A percentile compares a stretch with the other conserved stretches of the same genome.
These are phyloP conservation scores for Hedya salicella DNA, from an alignment of 2,888 invertebrate genomes.

Conservation along the genomic window DNA sequence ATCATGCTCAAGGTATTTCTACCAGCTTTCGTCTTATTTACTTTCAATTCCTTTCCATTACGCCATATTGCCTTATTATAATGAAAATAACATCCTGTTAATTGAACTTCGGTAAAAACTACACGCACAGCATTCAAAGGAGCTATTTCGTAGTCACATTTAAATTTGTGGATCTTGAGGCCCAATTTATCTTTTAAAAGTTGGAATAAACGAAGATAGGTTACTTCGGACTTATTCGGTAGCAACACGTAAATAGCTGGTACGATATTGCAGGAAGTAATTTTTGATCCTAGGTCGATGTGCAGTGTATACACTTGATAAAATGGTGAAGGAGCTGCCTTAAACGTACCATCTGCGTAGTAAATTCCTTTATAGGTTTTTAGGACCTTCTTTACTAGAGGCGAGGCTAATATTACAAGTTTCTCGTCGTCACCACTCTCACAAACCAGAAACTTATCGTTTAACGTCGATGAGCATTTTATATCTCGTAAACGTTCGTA, in stretches of 20 bases:
- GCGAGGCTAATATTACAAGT: too few relatives aligned
- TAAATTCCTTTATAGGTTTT: constrained; percentile 2
- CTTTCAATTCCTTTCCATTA: constrained; percentile 19
- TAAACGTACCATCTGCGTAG: constrained; percentile 22
- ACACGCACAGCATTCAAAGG: background rate
- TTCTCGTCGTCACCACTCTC: too few relatives aligned
- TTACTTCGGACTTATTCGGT: constrained; percentile 21
- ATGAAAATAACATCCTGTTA: constrained; percentile 12
- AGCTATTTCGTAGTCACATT: constrained; percentile 34
- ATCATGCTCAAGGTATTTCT: too few relatives aligned
- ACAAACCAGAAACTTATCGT: too few relatives aligned
- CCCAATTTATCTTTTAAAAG: constrained; percentile 21
- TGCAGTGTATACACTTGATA: constrained; percentile 25
- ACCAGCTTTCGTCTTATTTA: background rate
- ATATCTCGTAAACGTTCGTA: too few relatives aligned
- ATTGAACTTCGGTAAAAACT: too few relatives aligned
- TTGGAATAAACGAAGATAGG: constrained; percentile 18
- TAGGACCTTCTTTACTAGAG: too few relatives aligned
- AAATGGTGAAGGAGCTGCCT: constrained; percentile 10
- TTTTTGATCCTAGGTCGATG: constrained; percentile 19
- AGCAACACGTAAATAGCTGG: constrained; percentile 28
- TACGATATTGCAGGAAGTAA: constrained; percentile 23
- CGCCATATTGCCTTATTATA: constrained; percentile 22
- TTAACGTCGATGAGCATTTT: too few relatives aligned
- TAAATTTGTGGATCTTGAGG: constrained; percentile 19